Evolutionary conservation across 2,113 vertebrate species (phyloP), one percentile per base, ranked within the genome.

Genomic region (Pachyramphus minor): DNA sequence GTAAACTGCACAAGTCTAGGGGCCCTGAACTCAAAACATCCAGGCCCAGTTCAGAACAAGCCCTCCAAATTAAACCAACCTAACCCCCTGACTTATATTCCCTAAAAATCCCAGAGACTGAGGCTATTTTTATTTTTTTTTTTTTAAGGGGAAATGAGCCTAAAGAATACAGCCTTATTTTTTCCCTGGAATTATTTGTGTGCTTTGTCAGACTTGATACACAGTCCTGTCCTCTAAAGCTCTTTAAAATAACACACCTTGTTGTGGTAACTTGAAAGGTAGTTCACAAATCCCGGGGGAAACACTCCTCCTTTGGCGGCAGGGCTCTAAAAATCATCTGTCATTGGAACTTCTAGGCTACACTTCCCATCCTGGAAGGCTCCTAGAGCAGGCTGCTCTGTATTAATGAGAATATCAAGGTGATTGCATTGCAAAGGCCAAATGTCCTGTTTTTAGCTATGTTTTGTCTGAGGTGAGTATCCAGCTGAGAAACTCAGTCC

Each of bases 391-490:
- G 90, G 68, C 93, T 83, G 9, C 15, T 45, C 41, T 71, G 55
- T 89, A 71, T 86, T 93, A 89, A 96, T 89, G 92, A 92, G 35
- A 84, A 16, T 77, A 88, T 75, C 27, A 52, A 78, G 64, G 53
- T 72, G 95, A 96, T 94, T 93, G 90, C 84, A 93, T 87, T 47
- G 6, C 83, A 67, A 91, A 87, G 93, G 87, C 89, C 79, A 80
- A 82, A 89, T 72, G 52, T 78, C 96, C 96, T 95, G 87, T 96
- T 98, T 81, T 45, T 95, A 95, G 92, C 92, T 84, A 18, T 95
- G 82, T 96, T 97, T 90, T 97, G 87, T 97, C 97, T 91, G 90
- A 97, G 95, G 87, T 93, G 93, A 78, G 17, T 89, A 93, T 97
- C 89, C 90, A 97, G 94, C 90, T 96, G 66, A 91, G 78, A 37